These are phyloP conservation scores for Spisula subtruncata DNA, from an alignment of 2,888 invertebrate genomes.

Conservation along the genomic window DNA sequence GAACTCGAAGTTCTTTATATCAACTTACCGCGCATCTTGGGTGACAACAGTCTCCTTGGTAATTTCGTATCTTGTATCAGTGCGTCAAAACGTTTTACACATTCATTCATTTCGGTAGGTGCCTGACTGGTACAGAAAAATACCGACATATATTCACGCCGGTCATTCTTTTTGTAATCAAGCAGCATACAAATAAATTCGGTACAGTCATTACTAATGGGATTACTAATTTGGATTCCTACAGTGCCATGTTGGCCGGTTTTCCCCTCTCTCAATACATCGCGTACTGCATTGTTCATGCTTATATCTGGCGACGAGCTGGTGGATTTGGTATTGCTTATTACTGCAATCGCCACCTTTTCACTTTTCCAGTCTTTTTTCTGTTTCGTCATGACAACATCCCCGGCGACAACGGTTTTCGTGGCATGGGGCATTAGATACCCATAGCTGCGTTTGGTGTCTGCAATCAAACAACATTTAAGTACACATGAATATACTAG, in stretches of 20 bases:
- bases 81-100: neutral
- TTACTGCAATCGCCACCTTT: neutral
- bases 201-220: neutral
- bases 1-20: too few relatives aligned
- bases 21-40: neutral
- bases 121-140: neutral
- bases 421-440: neutral
- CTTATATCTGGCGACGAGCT: neutral
- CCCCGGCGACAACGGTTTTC: neutral
- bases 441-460: neutral
- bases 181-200: neutral
- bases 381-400: neutral
- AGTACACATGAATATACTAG: too few relatives aligned
- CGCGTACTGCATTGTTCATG: neutral
- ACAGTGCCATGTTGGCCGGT: neutral
- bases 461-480: neutral
- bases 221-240: neutral
- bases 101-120: neutral
- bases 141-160: neutral
- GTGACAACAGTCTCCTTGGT: neutral
- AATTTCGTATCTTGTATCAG: neutral
- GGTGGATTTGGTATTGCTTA: neutral
- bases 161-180: neutral
- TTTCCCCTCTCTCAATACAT: neutral
- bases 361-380: neutral